These are phyloP conservation scores for Coelopa pilipes DNA, from an alignment of 2,888 invertebrate species.

Conservation along the genomic window DNA sequence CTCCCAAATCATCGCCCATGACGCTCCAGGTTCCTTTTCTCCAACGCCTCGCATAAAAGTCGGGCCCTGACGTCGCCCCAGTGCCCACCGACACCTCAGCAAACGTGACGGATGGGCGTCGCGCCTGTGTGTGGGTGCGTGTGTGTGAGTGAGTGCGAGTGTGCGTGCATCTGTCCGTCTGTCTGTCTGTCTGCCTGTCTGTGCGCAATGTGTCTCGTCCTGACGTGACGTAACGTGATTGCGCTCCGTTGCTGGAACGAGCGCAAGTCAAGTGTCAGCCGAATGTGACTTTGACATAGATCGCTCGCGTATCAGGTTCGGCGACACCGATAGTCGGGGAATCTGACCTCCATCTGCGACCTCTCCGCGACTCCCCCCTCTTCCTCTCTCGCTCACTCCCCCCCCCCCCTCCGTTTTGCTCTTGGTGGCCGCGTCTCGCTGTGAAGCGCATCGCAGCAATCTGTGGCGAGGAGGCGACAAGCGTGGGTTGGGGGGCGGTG, in stretches of 20 bases:
- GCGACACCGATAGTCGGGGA: not conserved
- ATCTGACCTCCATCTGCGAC: too few species aligned
- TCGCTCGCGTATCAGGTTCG: not conserved
- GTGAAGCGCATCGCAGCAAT: too few species aligned
- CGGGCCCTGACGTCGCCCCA: not conserved
- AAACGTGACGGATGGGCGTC: not conserved
- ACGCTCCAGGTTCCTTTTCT: too few species aligned
- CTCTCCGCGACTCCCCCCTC: not conserved
- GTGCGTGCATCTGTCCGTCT: not conserved
- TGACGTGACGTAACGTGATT: conserved; percentile 3
- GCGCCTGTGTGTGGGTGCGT: not conserved
- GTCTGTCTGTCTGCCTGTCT: too few species aligned
- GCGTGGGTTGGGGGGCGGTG: too few species aligned
- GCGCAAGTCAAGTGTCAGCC: conserved; percentile 3
- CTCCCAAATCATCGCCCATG: too few species aligned
- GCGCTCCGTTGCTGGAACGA: not conserved
- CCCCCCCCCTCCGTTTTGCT: not conserved
- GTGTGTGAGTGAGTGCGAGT: not conserved
- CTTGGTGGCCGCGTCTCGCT: not conserved
- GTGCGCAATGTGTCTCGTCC: too few species aligned
- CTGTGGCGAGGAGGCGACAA: too few species aligned
- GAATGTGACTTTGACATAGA: conserved; percentile 27
- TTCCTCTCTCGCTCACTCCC: not conserved
- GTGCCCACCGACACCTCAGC: not conserved
- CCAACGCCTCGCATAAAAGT: too few species aligned